Base-by-base conservation (phyloP, 2,888 invertebrate genomes). In the Spisula solida region DNA sequence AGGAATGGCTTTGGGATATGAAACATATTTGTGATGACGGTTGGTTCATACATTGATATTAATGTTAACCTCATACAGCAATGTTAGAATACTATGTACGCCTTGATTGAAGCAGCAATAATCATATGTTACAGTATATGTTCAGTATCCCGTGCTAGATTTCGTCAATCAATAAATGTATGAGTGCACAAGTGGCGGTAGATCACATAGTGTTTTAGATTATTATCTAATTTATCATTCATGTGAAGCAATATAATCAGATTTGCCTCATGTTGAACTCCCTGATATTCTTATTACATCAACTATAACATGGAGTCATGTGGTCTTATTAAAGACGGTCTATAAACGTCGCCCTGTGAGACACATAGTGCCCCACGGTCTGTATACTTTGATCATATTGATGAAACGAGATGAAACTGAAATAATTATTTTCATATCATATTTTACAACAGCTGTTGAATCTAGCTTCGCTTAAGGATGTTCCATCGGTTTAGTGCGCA, bases 1-100 rank as follows among this genome's bases (percentile, higher is more conserved):
- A 25, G 60, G 60, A 25, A 25, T 66, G 25, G 60, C 60, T 66
- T 66, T 25, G 60, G 60, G 60, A 66, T 66, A 66, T 66, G 60
- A 25, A 66, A 66, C 25, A 25, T 66, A 55, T 56, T 56, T 56
- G n/a, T n/a, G 0, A 25, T 66, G 10, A 66, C 10, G 60, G n/a
- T 66, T 12, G 25, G 60, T 66, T 51, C n/a, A 25, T 25, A 66
- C 25, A 66, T 25, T 66, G 60, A 12, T 25, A 25, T 66, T 66
- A n/a, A n/a, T 66, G 60, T 10, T 25, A 66, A 66, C n/a, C 10
- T 14, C 20, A 60, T 60, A 60, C 1, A 4, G 55, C 55, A 55
- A 20, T 20, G 20, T 66, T 66, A 66, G 12, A 66, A n/a, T 25
- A 41, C 41, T 8, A 5, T 41, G 41, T 41, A 12, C 8, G 25